Base-by-base conservation (phyloP, 2,888 invertebrate species). In the Geotrupes spiniger region DNA sequence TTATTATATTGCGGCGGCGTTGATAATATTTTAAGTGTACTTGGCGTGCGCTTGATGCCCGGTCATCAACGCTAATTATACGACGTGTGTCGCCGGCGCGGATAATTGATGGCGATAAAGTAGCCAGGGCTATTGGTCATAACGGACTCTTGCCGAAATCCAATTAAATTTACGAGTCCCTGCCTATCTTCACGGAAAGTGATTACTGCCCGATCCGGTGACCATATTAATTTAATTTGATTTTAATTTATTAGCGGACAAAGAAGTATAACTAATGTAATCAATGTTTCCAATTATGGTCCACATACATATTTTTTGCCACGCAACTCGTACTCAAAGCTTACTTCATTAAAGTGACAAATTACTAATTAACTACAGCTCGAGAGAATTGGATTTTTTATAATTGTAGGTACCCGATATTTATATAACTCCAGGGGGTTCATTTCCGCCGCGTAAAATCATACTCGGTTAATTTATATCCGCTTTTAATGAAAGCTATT, bases 401-500 rank as follows among this genome's bases (percentile, higher is more conserved):
- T 33, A 10, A 33, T 12, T 33, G 33, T 33, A 33, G 33, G 33
- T 33, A 33, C 14, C 4, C 15, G 33, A 33, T 33, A 10, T 33
- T 33, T 33, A 33, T 33, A 15, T 14, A 33, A 33, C 40, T 40
- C 46, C 46, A 15, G 9, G 46, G 36, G 41, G 21, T 46, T 36
- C 33, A 46, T 36, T 46, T 16, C 46, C 40, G 39, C 21, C 21
- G 21, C 21, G 21, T 21, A 21, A 21, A 21, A 21, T 21, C 21
- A 21, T 21, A 26, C 38, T 52, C 52, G 42, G 52, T 56, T 59
- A 57, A 59, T 57, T 59, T 57, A 57, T 54, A 56, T 59, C 59
- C 51, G 42, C 49, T 53, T 57, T 54, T 59, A 59, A 59, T 57
- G 59, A 57, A 59, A 56, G 56, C 57, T 46, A 48, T 52, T 47